Base-by-base conservation (phyloP, 2,888 invertebrate species). In the Endomychus coccineus region DNA sequence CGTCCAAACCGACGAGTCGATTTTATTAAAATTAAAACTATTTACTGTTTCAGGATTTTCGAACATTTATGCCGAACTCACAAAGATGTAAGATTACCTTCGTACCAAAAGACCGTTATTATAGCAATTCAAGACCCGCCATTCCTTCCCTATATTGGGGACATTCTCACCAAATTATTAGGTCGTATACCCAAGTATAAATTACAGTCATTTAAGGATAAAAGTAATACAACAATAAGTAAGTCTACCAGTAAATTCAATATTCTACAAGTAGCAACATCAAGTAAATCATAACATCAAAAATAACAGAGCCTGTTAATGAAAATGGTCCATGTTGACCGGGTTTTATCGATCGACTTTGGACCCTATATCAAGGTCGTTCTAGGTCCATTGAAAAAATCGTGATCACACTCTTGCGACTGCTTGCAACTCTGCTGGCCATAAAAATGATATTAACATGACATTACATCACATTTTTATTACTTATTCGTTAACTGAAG, bases 81-180 rank as follows among this genome's bases (percentile, higher is more conserved):
- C 45, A 58, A 62, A 30, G 71, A 66, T 51, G 62, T 69, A 1
- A 55, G 64, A 15, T 46, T 66, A 12, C 56, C 57, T 9, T 45
- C 41, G 0, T 74, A 69, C 44, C 64, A 64, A 40, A 60, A 55
- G 44, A 57, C 63, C 2, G 71, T 71, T 59, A 46, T 47, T n/a
- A 56, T 55, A 31, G 61, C 64, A 3, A 61, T 65, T 11, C 51
- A 55, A 34, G 57, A 54, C 24, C 55, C 64, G 1, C 69, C 71
- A 1, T 67, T 55, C 31, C 51, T 74, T 43, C 73, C 74, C 0
- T 70, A 64, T 36, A 64, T 73, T 1, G 69, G 67, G 0, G 68
- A 72, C 44, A 44, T 74, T 15, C 41, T 73, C 3, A 51, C 54
- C 1, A 62, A 58, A 43, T 46, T 73, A 23, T 52, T 73, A 3